These are phyloP conservation scores for Acinonyx jubatus DNA, from an alignment of 2,113 vertebrate species.

Conservation along the genomic window DNA sequence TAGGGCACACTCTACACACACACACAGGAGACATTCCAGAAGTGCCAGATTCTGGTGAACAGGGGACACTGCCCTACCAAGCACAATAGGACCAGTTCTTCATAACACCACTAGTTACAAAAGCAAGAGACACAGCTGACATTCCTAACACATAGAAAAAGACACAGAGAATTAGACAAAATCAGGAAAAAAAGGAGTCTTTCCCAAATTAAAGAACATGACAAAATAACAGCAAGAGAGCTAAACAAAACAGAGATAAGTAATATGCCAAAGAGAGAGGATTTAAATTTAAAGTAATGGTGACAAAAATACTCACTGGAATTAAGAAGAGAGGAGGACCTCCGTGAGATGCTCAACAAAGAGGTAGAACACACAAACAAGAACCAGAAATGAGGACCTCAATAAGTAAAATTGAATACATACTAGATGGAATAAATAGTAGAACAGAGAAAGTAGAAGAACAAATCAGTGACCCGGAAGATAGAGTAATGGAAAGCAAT, in stretches of 20 bases:
- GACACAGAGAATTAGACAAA: not conserved
- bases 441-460: not conserved
- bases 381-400: not conserved
- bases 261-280: not conserved
- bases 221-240: not conserved
- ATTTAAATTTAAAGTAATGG: not conserved
- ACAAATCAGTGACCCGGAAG: not conserved
- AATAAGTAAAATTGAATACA: not conserved
- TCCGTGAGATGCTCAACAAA: not conserved
- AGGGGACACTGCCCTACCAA: not conserved
- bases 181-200: not conserved
- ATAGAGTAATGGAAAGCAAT: not conserved
- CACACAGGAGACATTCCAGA: not conserved
- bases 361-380: not conserved
- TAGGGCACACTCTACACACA: not conserved
- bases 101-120: not conserved
- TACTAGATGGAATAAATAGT: not conserved
- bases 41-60: not conserved
- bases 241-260: not conserved
- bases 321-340: not conserved
- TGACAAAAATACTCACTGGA: not conserved
- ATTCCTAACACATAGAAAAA: not conserved
- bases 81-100: not conserved
- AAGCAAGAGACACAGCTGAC: not conserved
- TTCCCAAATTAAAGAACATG: not conserved